Evolutionary conservation across 2,888 invertebrate species (phyloP).

Genomic region (Cheiracanthium punctorium): DNA sequence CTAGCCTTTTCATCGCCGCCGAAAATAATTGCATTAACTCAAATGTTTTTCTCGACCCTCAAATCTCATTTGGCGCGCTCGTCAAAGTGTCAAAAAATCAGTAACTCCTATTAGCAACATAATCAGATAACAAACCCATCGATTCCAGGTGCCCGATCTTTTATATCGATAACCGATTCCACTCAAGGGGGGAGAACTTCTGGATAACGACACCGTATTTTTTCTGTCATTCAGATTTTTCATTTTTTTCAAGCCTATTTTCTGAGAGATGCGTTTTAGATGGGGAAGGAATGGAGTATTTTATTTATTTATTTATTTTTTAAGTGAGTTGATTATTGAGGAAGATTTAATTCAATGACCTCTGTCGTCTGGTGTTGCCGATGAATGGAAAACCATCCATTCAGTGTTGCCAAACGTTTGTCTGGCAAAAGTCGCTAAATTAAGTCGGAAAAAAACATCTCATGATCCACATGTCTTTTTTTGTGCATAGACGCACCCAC

Average conservation of each 20-base stretch:
- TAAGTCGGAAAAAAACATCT: no score
- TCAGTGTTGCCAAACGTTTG: no score
- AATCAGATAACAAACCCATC: background rate
- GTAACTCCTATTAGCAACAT: background rate
- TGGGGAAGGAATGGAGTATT: no score
- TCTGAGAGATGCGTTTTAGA: background rate
- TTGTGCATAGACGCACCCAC: no score
- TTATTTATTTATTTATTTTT: no score
- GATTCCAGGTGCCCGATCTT: background rate
- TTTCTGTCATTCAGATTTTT: background rate
- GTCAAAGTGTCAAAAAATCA: background rate
- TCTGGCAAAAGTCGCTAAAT: no score
- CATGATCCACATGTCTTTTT: no score
- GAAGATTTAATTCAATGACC: no score
- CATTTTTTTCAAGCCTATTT: background rate
- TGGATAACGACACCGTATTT: background rate
- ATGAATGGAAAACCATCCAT: no score
- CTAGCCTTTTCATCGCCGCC: background rate
- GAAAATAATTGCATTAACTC: background rate
- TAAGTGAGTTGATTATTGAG: no score
- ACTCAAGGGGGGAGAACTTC: background rate
- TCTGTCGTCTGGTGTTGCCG: no score
- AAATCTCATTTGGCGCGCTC: background rate
- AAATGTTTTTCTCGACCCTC: background rate
- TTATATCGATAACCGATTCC: background rate